phyloP scores from a whole-genome alignment of 2,888 invertebrate genomes.

The Hypena proboscidalis region DNA sequence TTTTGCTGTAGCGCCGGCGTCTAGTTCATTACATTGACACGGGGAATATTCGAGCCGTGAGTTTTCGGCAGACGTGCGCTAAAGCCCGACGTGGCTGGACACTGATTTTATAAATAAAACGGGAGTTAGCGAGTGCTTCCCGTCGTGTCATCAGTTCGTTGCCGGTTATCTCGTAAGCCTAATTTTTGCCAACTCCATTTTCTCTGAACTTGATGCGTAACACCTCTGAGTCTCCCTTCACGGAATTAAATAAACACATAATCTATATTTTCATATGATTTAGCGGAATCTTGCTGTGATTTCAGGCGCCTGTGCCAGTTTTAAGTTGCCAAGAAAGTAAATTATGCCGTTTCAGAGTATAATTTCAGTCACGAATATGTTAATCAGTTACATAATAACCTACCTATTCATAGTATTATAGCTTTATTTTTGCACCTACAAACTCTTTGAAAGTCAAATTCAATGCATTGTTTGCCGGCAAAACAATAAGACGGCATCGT shows the following conservation, averaged over 20 bases:
- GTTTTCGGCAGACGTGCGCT: slow-evolving; percentile 63
- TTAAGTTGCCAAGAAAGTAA: no score
- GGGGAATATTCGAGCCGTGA: slow-evolving; percentile 45
- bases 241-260: slow-evolving; percentile 20
- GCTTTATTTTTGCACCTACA: no score
- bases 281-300: not conserved
- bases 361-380: no score
- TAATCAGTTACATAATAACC: no score
- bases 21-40: slow-evolving; percentile 52
- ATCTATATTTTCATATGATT: slow-evolving; percentile 5
- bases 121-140: slow-evolving; percentile 59
- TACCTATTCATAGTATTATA: no score
- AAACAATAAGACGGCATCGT: no score
- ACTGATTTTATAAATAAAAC: slow-evolving; percentile 81
- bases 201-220: slow-evolving; percentile 46
- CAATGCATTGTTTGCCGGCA: no score
- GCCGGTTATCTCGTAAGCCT: slow-evolving; percentile 36
- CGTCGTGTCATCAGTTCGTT: slow-evolving; percentile 67
- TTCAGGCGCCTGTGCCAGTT: not conserved
- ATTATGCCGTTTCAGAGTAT: no score
- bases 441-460: no score
- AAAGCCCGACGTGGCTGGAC: slow-evolving; percentile 65
- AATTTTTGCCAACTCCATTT: slow-evolving; percentile 41
- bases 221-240: slow-evolving; percentile 26
- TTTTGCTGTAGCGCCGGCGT: slow-evolving; percentile 62